Evolutionary conservation across 2,888 invertebrate genomes (phyloP).

Genomic region (Uloborus plumipes): DNA sequence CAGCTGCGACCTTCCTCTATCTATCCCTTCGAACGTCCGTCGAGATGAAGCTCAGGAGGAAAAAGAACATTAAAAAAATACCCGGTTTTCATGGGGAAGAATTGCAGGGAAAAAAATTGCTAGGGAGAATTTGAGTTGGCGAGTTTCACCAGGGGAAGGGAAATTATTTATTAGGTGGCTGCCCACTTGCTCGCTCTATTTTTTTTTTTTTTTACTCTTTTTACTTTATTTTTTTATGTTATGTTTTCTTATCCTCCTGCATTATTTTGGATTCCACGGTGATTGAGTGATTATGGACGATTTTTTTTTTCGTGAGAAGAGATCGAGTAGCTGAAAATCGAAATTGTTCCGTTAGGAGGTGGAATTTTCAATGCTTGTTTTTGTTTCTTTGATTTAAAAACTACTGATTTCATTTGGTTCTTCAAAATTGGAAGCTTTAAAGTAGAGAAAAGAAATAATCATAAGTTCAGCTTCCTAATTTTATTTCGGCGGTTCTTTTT

Average conservation of each 20-base stretch:
- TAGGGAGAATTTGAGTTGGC: conserved; percentile 33
- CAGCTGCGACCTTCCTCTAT: conserved; percentile 53
- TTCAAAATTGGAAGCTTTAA: too few relatives aligned
- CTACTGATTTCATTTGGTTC: too few relatives aligned
- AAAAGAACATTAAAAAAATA: conserved; percentile 3
- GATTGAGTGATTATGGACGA: conserved; percentile 42
- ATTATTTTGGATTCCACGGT: conserved; percentile 41
- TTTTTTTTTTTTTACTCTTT: conserved; percentile 4
- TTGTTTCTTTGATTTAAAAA: too few relatives aligned
- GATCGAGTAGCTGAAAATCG: too few relatives aligned
- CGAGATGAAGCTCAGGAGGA: conserved; percentile 37
- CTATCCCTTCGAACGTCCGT: not conserved
- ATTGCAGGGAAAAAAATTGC: conserved; percentile 15
- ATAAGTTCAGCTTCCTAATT: too few relatives aligned
- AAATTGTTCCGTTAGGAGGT: too few relatives aligned
- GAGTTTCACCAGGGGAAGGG: conserved; percentile 28
- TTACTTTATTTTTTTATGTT: too few relatives aligned
- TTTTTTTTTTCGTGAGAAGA: not conserved
- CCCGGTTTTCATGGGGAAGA: not conserved
- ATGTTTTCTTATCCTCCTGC: conserved; percentile 22
- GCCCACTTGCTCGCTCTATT: conserved; percentile 35
- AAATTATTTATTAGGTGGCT: conserved; percentile 61
- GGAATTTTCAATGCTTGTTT: too few relatives aligned
- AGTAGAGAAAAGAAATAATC: too few relatives aligned
- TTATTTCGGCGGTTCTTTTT: too few relatives aligned